These are phyloP conservation scores for Montifringilla adamsi DNA, from an alignment of 2,113 vertebrate species.

Conservation along the genomic window DNA sequence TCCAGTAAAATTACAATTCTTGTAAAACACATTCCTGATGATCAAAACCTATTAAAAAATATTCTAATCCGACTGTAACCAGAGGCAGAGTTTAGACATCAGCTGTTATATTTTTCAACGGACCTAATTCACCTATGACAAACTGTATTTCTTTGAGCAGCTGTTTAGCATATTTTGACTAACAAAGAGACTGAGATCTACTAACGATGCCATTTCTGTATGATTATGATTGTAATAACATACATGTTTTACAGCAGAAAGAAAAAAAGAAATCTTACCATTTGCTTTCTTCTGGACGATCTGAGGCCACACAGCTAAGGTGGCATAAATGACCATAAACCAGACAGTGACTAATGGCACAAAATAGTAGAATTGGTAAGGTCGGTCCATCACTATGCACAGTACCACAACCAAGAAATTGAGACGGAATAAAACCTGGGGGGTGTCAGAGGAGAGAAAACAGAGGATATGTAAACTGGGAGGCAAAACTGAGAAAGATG, in stretches of 20 bases:
- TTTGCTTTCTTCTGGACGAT: conserved; percentile 92
- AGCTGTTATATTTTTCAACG: not conserved
- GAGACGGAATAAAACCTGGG: conserved; percentile 93
- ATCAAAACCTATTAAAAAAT: not conserved
- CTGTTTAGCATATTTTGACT: not conserved
- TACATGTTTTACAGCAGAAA: not conserved
- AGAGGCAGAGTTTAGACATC: not conserved
- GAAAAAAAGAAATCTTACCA: conserved; percentile 64
- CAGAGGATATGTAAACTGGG: not conserved
- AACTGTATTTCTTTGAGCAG: not conserved
- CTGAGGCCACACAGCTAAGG: conserved; percentile 92
- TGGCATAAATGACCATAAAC: conserved; percentile 92
- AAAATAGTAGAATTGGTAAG: conserved; percentile 99
- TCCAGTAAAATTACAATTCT: not conserved
- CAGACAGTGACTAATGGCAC: conserved; percentile 96
- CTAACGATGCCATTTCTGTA: not conserved
- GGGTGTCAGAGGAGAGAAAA: not conserved
- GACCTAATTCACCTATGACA: not conserved
- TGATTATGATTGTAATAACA: not conserved
- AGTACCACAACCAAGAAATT: conserved; percentile 96
- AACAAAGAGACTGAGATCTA: not conserved
- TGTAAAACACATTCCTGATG: not conserved
- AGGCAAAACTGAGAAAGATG: not conserved
- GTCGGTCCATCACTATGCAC: conserved; percentile 94
- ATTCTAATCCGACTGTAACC: not conserved